Evolutionary conservation across 2,888 invertebrate genomes (phyloP).

Genomic region (Athalia circularis): DNA sequence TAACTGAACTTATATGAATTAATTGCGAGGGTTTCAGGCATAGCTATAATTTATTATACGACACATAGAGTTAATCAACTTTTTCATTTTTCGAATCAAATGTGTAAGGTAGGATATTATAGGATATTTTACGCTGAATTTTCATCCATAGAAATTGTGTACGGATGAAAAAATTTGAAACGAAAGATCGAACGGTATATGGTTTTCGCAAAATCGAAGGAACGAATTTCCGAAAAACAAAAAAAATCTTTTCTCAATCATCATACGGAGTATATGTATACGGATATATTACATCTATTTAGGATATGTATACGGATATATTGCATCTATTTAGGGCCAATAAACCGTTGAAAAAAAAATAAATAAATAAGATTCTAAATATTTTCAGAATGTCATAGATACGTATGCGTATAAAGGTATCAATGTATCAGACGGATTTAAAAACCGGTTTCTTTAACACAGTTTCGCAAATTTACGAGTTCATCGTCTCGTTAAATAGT

Average conservation of each 20-base stretch:
- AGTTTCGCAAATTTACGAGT: not conserved
- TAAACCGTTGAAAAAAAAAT: not conserved
- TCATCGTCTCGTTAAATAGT: not conserved
- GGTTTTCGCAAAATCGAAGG: no score
- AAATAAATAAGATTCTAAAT: not conserved
- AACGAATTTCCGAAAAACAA: not conserved
- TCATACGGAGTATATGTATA: no score
- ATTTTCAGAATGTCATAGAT: not conserved
- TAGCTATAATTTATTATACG: not conserved
- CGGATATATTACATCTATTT: no score
- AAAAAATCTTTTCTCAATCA: not conserved
- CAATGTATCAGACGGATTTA: not conserved
- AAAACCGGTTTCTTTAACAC: not conserved
- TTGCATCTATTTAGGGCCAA: not conserved
- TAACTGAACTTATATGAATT: not conserved
- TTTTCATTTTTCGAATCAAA: not conserved
- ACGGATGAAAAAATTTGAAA: not conserved
- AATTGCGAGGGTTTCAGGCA: not conserved
- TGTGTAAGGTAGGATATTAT: no score
- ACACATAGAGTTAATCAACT: not conserved
- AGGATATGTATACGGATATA: not conserved
- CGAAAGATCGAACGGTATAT: not conserved
- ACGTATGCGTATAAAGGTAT: not conserved
- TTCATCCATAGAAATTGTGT: no score
- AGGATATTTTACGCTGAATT: no score